Percentiles rank a stretch among this genome's conserved stretches.
These are phyloP conservation scores for Chionodraco myersi DNA, from an alignment of 2,113 vertebrate genomes.

Conservation along the genomic window DNA sequence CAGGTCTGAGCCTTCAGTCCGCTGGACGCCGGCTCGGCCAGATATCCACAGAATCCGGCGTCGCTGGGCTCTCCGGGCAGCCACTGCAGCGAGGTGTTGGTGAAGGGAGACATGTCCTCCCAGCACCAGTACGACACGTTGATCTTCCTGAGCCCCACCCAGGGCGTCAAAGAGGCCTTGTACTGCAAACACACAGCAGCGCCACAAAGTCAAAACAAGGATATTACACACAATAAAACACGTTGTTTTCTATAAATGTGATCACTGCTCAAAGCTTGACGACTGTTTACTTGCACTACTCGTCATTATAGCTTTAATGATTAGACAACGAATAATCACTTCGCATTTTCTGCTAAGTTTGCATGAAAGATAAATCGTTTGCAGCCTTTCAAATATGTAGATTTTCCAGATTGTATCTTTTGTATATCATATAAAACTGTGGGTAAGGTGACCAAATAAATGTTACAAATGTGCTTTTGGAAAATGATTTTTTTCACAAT, in stretches of 20 bases:
- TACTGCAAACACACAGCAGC: slow-evolving; percentile 77
- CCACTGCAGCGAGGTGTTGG: slow-evolving; percentile 94
- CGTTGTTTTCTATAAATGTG: neutral
- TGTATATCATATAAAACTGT: no score
- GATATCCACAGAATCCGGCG: slow-evolving; percentile 94
- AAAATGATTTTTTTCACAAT: no score
- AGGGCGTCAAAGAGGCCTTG: slow-evolving; percentile 90
- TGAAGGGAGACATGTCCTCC: slow-evolving; percentile 99
- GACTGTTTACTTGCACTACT: no score
- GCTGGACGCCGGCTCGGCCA: slow-evolving; percentile 88
- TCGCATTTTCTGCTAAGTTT: no score
- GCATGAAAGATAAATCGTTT: no score
- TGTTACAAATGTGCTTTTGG: no score
- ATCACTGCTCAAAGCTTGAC: no score
- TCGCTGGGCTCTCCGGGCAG: slow-evolving; percentile 92
- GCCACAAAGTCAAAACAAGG: neutral
- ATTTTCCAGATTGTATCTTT: no score
- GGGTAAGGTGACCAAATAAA: no score
- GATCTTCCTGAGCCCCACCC: slow-evolving; percentile 97
- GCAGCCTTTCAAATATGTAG: no score
- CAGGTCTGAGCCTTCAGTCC: slow-evolving; percentile 94
- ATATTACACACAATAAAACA: neutral
- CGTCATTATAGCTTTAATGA: no score
- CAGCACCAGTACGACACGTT: slow-evolving; percentile 99
- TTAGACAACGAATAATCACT: no score